Evolutionary conservation across 2,797 vertebrate species (phyloP), one percentile per base, ranked within the genome.

Genomic region (Pangasius sanitwongsei): DNA sequence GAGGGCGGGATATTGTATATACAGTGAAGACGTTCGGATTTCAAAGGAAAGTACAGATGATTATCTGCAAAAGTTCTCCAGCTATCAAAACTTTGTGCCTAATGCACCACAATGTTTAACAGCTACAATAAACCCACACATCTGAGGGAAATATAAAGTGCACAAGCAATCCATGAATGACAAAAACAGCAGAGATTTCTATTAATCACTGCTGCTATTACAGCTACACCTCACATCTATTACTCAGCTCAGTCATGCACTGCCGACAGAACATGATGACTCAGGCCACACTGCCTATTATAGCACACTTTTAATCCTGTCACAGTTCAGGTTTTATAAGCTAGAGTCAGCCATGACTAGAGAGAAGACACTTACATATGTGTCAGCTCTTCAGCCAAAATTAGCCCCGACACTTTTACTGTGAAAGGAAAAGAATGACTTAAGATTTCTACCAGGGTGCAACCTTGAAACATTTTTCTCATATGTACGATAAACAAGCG

Each of bases 1-100:
- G 91, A 87, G 91, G 94, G 94, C 50, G 91, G 94, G 90, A 89
- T 90, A 44, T 28, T 37, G 84, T 15, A 53, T 57, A n/a, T 25
- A 59, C 2, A 0, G 20, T 41, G 53, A 57, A 74, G 69, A n/a
- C 48, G 44, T 72, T 77, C 34, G 59, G 85, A 53, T 86, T 55
- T 48, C 37, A 87, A 75, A 37, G 34, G 25, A 83, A 75, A 87
- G 53, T 25, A 88, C 16, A 65, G 31, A 50, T 44, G 44, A 74
- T 20, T 31, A 50, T 75, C 57, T 12, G 57, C 15, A 50, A 77
- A 87, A 18, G n/a, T 25, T 37, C 34, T 61, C 31, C 57, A 41
- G 80, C 81, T 20, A 80, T 57, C n/a, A 34, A 80, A 57, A 80
- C 8, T 34, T 20, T 57, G 50, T 61, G 34, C 55, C 55, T 31